Evolutionary conservation across 2,113 vertebrate species (phyloP), one percentile per base, ranked within the genome.

Genomic region (Marmota flaviventris): DNA sequence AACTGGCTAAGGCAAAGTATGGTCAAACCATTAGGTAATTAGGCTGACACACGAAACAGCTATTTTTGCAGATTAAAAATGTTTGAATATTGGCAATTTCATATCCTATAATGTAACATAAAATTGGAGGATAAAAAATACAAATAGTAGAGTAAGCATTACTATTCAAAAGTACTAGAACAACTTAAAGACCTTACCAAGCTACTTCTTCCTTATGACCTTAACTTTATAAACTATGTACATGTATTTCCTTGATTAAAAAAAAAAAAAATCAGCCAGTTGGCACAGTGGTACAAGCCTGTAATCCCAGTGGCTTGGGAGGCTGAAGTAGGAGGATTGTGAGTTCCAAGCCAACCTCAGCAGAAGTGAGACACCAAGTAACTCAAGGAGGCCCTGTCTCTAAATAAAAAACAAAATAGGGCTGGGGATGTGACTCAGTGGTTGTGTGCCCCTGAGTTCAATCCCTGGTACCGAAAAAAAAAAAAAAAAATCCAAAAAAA

Each of bases 61-160:
- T n/a, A 91, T 73, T 84, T 51, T 37, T 92, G 32, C 51, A 93
- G 81, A 73, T 97, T 37, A 96, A 73, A 90, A 93, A 87, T 29
- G 14, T 65, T 16, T 82, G 51, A 78, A 69, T 81, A 56, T 61
- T 79, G 72, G 32, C 45, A 94, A 87, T 61, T 94, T 82, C 48
- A 70, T 84, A 75, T 53, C 27, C 11, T 84, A 56, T 29, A 89
- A 70, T 32, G 25, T 92, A 79, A 90, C 24, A 75, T 61, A 81
- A 95, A 75, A 69, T 22, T 58, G 1, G 53, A 13, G 63, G 48
- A 25, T 16, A 32, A 48, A 77, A 58, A 73, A 82, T 53, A 84
- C 27, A 85, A 85, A 53, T 32, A 76, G 27, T 34, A 78, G 37
- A 72, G 8, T 69, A 69, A 45, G 42, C 48, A 39, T 10, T n/a